These are phyloP conservation scores for Pristionchus japonicus DNA, from an alignment of 2,888 invertebrate species.

Conservation along the genomic window DNA sequence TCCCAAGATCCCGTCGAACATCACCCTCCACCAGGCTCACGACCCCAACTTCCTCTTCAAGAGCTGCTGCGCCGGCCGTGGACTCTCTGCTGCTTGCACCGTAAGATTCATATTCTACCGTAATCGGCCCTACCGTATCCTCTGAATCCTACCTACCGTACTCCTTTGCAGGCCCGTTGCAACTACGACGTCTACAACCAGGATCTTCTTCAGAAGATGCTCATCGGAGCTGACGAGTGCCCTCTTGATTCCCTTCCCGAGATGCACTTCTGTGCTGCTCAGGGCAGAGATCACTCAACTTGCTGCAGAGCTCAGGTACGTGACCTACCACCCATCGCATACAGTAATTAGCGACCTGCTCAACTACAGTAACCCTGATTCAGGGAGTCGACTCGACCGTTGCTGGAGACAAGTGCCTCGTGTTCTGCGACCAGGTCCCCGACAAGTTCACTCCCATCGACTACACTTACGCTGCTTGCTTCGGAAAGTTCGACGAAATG, in stretches of 20 bases:
- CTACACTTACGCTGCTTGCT: constrained; percentile 41
- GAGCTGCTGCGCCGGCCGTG: constrained; percentile 7
- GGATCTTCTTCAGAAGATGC: constrained; percentile 41
- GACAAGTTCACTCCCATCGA: constrained; percentile 41
- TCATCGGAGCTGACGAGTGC: constrained; percentile 37
- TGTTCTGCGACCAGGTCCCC: constrained; percentile 24
- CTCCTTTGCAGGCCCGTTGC: constrained; percentile 23
- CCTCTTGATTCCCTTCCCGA: constrained; percentile 45
- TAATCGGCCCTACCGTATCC: background rate
- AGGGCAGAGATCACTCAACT: constrained; percentile 22
- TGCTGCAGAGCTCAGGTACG: constrained; percentile 24
- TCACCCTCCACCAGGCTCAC: background rate
- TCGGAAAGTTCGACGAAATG: constrained; percentile 44
- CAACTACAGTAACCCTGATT: background rate
- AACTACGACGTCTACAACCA: constrained; percentile 42
- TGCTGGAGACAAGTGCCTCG: constrained; percentile 37
- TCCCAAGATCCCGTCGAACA: constrained; percentile 2
- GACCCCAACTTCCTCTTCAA: constrained; percentile 39
- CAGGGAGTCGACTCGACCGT: constrained; percentile 17
- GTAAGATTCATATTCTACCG: background rate
- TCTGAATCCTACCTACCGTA: background rate
- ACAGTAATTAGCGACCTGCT: background rate
- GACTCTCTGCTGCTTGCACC: background rate
- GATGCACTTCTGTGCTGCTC: constrained; percentile 43
- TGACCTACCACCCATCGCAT: background rate